These are phyloP conservation scores for Porphyrio hochstetteri DNA, from an alignment of 2,113 vertebrate genomes.

Conservation along the genomic window DNA sequence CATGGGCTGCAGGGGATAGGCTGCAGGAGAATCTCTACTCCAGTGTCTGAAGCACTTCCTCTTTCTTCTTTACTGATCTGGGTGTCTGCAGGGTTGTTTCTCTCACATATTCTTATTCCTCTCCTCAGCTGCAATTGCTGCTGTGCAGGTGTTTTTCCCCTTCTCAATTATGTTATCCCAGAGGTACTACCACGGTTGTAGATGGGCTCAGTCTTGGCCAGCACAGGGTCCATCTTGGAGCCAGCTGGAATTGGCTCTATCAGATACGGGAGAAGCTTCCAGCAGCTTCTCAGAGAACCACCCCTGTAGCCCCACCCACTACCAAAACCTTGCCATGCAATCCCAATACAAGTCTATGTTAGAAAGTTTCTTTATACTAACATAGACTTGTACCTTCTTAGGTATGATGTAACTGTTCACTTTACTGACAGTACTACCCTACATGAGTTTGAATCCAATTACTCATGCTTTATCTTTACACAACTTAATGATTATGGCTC, in stretches of 20 bases:
- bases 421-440: neutral
- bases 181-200: accelerated
- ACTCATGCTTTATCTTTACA: neutral
- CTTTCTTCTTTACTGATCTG: neutral
- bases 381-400: neutral
- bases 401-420: neutral
- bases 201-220: neutral
- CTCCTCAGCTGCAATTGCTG: neutral
- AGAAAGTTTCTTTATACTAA: no score
- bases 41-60: accelerated
- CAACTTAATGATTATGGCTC: neutral
- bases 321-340: neutral
- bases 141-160: neutral
- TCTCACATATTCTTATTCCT: neutral
- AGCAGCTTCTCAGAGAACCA: neutral
- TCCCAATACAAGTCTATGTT: no score
- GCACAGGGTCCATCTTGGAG: accelerated
- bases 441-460: neutral
- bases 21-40: neutral
- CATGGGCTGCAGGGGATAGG: neutral
- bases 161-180: neutral
- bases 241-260: neutral
- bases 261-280: neutral
- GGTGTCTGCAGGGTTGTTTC: neutral
- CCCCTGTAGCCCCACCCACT: neutral